A percentile compares a stretch with the other conserved stretches of the same genome.
Conservation (phyloP, 2,113 vertebrate genomes). For the Sinocyclocheilus rhinocerous region DNA sequence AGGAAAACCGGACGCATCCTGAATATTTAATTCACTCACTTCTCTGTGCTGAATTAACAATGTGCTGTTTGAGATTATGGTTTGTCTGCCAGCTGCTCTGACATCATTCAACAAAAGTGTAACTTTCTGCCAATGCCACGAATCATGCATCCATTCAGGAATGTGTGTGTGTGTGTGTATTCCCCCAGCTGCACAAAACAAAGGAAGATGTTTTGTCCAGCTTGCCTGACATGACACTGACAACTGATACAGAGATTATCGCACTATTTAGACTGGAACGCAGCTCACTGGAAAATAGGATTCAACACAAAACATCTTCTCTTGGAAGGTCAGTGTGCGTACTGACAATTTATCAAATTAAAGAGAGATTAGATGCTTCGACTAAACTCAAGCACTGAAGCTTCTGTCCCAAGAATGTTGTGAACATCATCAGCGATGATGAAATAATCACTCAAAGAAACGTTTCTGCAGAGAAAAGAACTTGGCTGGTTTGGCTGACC, state of each 20-base stretch:
- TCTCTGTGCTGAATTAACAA: conserved; percentile 9
- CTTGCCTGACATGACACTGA: conserved; percentile 6
- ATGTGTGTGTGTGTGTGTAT: conserved; percentile 14
- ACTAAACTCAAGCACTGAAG: background rate
- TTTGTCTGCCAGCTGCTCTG: conserved; percentile 40
- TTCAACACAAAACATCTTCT: background rate
- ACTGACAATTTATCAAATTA: conserved; percentile 13
- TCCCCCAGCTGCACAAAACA: conserved; percentile 13
- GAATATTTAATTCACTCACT: conserved; percentile 3
- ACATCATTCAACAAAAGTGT: conserved; percentile 43
- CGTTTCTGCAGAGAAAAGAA: background rate
- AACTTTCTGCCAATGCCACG: conserved; percentile 36
- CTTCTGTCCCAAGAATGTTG: background rate
- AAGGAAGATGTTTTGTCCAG: conserved; percentile 40
- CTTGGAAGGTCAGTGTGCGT: background rate
- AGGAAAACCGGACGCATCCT: background rate
- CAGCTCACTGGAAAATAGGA: background rate
- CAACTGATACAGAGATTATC: background rate
- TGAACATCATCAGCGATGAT: background rate
- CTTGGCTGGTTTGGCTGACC: background rate
- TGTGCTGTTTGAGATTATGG: conserved; percentile 1
- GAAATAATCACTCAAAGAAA: background rate
- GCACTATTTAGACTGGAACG: conserved; percentile 11
- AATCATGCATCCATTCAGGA: conserved; percentile 30
- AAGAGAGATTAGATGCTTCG: conserved; percentile 2